Evolutionary conservation across 2,113 vertebrate genomes (phyloP).

Genomic region (Bothrops jararaca): DNA sequence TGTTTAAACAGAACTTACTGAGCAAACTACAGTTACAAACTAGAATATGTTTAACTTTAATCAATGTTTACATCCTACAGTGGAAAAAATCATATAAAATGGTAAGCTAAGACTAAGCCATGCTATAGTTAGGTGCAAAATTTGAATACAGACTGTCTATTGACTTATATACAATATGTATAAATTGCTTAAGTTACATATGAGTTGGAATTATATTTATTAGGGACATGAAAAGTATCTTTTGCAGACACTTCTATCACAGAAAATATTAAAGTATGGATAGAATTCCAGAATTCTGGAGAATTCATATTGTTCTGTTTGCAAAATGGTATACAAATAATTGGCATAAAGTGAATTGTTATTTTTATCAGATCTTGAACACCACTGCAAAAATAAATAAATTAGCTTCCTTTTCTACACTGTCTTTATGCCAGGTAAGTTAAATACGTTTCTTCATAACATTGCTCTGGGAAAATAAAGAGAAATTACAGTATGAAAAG

Average conservation of each 20-base stretch:
- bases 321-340: not conserved
- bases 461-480: not conserved
- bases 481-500: not conserved
- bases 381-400: too few relatives aligned
- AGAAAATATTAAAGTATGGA: not conserved
- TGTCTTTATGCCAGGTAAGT: not conserved
- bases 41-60: not conserved
- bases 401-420: not conserved
- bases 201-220: not conserved
- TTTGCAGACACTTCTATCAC: not conserved
- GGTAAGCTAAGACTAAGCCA: not conserved
- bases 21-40: not conserved
- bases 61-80: not conserved
- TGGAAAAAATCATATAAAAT: not conserved
- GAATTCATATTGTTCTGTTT: not conserved
- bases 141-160: not conserved
- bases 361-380: too few relatives aligned
- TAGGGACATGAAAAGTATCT: not conserved
- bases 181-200: not conserved
- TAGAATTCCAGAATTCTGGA: not conserved
- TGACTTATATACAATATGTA: not conserved
- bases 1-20: not conserved
- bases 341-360: not conserved
- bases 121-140: not conserved
- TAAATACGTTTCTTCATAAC: not conserved